phyloP scores from a whole-genome alignment of 2,888 invertebrate species.

The Laothoe populi region DNA sequence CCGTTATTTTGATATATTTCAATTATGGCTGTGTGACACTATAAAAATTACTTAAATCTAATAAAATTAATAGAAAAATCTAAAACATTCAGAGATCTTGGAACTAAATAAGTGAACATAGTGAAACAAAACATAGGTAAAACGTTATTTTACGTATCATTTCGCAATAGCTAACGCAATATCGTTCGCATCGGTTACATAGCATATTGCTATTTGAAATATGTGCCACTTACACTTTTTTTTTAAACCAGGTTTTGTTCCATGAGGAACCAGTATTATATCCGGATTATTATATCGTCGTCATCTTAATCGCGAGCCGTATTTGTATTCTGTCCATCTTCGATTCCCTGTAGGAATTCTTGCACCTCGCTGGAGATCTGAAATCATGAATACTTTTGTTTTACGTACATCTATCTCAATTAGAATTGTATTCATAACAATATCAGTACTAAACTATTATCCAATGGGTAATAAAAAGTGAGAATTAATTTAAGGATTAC shows the following conservation, averaged over 20 bases:
- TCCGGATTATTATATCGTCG: background rate
- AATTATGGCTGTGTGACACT: conserved; percentile 30
- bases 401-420: no score
- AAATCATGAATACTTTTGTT: conserved; percentile 32
- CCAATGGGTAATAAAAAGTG: no score
- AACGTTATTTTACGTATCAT: background rate
- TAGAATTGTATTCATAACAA: no score
- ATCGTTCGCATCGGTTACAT: background rate
- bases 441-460: no score
- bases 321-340: conserved; percentile 32
- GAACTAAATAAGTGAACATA: conserved; percentile 27
- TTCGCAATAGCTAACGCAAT: background rate
- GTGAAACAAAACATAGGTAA: background rate
- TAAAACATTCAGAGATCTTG: conserved; percentile 44
- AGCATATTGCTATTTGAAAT: background rate
- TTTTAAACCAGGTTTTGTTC: background rate
- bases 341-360: conserved; percentile 48
- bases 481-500: no score
- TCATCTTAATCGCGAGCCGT: background rate
- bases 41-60: conserved; percentile 23
- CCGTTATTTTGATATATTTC: conserved; percentile 41
- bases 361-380: conserved; percentile 53
- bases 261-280: background rate
- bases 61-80: conserved; percentile 28
- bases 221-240: conserved; percentile 9